Conservation (phyloP, 1,140 invertebrate species). For the Melitaea cinxia region DNA sequence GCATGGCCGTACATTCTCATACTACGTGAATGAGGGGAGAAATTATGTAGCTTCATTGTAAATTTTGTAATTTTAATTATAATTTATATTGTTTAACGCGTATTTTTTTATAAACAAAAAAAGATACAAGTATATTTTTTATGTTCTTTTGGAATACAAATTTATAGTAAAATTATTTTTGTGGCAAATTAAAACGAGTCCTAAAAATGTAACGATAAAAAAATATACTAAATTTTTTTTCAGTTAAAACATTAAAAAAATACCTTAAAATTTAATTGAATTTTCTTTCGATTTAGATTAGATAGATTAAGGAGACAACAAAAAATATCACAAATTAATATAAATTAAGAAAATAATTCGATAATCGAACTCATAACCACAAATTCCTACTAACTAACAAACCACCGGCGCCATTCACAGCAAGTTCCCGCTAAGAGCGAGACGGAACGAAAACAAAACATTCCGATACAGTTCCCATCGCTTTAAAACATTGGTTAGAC, state of each 20-base stretch:
- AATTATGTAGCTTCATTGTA: conserved; percentile 66
- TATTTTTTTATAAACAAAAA: conserved; percentile 14
- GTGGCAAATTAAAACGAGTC: too few species aligned
- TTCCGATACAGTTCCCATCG: conserved; percentile 79
- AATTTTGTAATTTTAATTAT: conserved; percentile 18
- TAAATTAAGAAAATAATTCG: too few species aligned
- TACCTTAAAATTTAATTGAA: too few species aligned
- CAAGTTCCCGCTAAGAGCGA: conserved; percentile 66
- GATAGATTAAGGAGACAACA: too few species aligned
- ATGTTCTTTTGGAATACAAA: too few species aligned
- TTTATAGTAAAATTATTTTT: too few species aligned
- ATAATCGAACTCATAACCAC: conserved; percentile 56
- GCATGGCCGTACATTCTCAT: conserved; percentile 65
- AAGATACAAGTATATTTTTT: too few species aligned
- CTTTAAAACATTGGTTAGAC: conserved; percentile 38
- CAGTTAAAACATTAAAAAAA: too few species aligned
- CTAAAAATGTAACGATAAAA: too few species aligned
- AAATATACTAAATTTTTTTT: too few species aligned
- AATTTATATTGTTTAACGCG: conserved; percentile 20
- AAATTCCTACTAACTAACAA: conserved; percentile 37
- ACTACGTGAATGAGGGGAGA: conserved; percentile 58
- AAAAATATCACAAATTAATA: too few species aligned
- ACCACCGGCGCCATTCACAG: conserved; percentile 56
- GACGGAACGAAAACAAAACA: conserved; percentile 79
- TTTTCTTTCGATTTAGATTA: too few species aligned